phyloP scores from a whole-genome alignment of 2,113 vertebrate species.

The Myrmecobius fasciatus region DNA sequence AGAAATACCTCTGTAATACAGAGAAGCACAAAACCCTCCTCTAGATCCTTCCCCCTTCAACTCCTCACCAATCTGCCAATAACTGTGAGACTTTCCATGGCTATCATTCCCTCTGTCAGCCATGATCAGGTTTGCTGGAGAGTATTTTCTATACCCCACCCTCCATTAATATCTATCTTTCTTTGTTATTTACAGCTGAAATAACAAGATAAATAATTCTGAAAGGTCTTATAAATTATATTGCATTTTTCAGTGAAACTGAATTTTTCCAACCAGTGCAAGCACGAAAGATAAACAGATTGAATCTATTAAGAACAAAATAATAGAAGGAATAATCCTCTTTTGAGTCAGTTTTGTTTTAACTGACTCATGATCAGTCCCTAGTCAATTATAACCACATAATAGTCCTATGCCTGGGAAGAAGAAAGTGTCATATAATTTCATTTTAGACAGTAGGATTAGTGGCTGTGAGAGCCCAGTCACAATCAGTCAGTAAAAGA shows the following conservation, averaged over 20 bases:
- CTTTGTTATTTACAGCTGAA: conserved; percentile 54
- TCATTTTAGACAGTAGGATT: conserved; percentile 48
- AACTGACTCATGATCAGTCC: conserved; percentile 61
- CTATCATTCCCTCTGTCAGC: background rate
- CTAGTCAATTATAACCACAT: conserved; percentile 68
- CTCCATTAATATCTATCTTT: background rate
- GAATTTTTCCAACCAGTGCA: conserved; percentile 46
- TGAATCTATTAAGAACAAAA: conserved; percentile 62
- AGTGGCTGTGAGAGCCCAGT: conserved; percentile 47
- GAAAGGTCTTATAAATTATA: background rate
- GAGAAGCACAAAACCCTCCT: background rate
- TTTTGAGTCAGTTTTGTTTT: conserved; percentile 52
- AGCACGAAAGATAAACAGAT: conserved; percentile 44
- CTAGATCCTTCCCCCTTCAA: background rate
- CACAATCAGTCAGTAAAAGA: conserved; percentile 51
- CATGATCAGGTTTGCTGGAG: conserved; percentile 10
- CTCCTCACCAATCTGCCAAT: background rate
- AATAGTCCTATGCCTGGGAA: conserved; percentile 62
- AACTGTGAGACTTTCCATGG: background rate
- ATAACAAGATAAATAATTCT: conserved; percentile 41
- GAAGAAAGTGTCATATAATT: conserved; percentile 62
- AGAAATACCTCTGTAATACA: background rate
- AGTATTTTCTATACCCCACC: background rate
- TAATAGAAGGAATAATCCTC: conserved; percentile 70
- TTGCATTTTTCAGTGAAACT: conserved; percentile 8